These are phyloP conservation scores for Mnemiopsis leidyi DNA, from an alignment of 37 sponge, comb jelly and placozoan genomes.

Conservation along the genomic window DNA sequence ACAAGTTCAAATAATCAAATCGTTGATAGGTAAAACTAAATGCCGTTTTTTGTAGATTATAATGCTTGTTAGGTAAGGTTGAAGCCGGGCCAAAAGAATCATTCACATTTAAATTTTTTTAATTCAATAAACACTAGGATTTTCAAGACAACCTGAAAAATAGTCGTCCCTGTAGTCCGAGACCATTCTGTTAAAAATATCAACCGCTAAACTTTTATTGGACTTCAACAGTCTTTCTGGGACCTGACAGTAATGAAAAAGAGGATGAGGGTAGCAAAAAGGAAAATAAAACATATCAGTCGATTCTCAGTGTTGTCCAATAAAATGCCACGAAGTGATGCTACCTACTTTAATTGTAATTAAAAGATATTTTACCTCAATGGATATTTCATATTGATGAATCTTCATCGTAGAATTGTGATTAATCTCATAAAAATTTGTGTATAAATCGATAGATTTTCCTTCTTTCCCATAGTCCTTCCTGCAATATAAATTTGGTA, in stretches of 20 bases:
- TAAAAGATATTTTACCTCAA: not conserved
- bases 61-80: no score
- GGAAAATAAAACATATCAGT: no score
- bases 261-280: no score
- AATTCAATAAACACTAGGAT: no score
- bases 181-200: conserved; percentile 35
- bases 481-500: not conserved
- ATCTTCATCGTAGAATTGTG: conserved; percentile 40
- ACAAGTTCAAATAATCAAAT: no score
- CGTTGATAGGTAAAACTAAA: no score
- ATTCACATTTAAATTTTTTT: no score
- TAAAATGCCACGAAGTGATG: not conserved
- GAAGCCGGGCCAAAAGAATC: no score
- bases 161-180: not conserved
- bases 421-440: conserved; percentile 43
- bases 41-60: no score
- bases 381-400: not conserved
- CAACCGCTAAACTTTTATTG: conserved; percentile 1
- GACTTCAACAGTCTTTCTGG: conserved; percentile 6
- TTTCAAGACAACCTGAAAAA: conserved; percentile 36
- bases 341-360: not conserved
- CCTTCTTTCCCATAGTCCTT: conserved; percentile 29
- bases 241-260: not conserved
- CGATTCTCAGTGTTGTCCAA: no score
- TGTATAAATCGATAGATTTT: conserved; percentile 8